Evolutionary conservation across 2,888 invertebrate species (phyloP).

Genomic region (Cheilosia pagana): DNA sequence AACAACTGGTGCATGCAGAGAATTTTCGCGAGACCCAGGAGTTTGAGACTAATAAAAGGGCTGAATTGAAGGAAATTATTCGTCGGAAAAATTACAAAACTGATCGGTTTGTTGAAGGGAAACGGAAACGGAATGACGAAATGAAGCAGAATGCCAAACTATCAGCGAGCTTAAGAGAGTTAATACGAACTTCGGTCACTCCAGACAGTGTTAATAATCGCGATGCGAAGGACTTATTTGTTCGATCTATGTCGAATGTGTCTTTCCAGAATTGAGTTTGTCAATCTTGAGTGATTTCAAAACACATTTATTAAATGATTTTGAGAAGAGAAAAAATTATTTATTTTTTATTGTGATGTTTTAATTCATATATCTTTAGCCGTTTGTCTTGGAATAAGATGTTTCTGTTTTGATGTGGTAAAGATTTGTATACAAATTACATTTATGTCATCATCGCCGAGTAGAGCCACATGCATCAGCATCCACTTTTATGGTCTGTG

Average conservation of each 20-base stretch:
- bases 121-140: conserved; percentile 79
- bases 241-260: conserved; percentile 51
- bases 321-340: not conserved
- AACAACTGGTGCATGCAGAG: conserved; percentile 81
- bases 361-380: not conserved
- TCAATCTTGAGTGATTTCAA: conserved; percentile 11
- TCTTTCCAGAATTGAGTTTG: conserved; percentile 48
- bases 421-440: too few relatives aligned
- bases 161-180: conserved; percentile 82
- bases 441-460: too few relatives aligned
- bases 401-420: too few relatives aligned
- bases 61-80: conserved; percentile 80
- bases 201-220: conserved; percentile 78
- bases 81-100: conserved; percentile 80
- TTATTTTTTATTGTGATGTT: not conserved
- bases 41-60: conserved; percentile 79
- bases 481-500: too few relatives aligned
- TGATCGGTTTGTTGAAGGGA: conserved; percentile 80
- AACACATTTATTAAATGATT: not conserved
- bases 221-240: conserved; percentile 48
- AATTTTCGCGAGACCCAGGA: conserved; percentile 81
- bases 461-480: too few relatives aligned
- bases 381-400: too few relatives aligned
- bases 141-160: conserved; percentile 81
- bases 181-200: conserved; percentile 82